These are phyloP conservation scores for Seriola rivoliana DNA, from an alignment of 2,113 vertebrate species.

Conservation along the genomic window DNA sequence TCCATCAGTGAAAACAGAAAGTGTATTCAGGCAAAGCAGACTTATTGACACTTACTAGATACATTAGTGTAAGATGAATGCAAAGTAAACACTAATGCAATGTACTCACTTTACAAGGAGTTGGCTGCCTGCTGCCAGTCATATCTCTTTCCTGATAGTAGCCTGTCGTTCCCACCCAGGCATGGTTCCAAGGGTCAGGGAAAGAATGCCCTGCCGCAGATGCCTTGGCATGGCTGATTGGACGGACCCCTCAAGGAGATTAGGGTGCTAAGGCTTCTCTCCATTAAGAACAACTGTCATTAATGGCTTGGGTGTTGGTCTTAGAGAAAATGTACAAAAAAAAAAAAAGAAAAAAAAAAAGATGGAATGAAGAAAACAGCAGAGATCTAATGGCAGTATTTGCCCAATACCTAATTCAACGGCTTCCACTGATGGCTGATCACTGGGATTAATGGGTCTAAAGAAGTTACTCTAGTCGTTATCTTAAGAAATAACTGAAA, in stretches of 20 bases:
- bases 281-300: slow-evolving; percentile 1
- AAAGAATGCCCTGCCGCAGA: slow-evolving; percentile 37
- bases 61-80: slow-evolving; percentile 17
- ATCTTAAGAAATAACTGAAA: background rate
- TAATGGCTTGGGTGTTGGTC: slow-evolving; percentile 12
- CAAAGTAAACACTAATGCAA: slow-evolving; percentile 45
- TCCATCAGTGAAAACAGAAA: slow-evolving; percentile 14
- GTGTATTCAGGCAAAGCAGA: slow-evolving; percentile 6
- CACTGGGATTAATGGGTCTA: background rate
- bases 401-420: too few relatives aligned
- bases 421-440: background rate
- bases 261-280: slow-evolving; percentile 26
- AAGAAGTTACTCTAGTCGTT: background rate
- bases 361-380: background rate
- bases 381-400: slow-evolving; percentile 6
- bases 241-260: slow-evolving; percentile 42
- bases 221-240: slow-evolving; percentile 27
- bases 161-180: slow-evolving; percentile 52
- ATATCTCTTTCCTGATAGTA: slow-evolving; percentile 60
- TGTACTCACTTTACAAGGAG: slow-evolving; percentile 14
- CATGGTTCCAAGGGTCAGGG: slow-evolving; percentile 48
- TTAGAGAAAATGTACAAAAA: background rate
- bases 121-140: slow-evolving; percentile 21
- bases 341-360: background rate
- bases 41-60: slow-evolving; percentile 6